These are phyloP conservation scores for Plagodis dolabraria DNA, from an alignment of 2,888 invertebrate species.

Conservation along the genomic window DNA sequence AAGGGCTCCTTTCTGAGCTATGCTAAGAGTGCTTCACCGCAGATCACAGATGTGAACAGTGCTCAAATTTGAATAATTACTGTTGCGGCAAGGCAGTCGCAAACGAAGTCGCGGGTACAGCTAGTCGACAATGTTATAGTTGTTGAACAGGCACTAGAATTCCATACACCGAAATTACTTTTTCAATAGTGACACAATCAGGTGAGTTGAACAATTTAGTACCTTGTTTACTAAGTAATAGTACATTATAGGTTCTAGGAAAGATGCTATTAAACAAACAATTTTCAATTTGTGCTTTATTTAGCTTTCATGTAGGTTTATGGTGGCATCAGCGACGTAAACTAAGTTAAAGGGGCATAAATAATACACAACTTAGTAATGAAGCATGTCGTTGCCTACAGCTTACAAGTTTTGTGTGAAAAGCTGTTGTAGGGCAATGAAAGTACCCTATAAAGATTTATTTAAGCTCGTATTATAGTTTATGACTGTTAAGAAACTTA, in stretches of 20 bases:
- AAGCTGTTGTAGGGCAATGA: constrained; percentile 52
- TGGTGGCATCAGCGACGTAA: constrained; percentile 52
- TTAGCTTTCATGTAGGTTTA: constrained; percentile 50
- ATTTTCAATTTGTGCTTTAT: constrained; percentile 38
- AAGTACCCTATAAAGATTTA: constrained; percentile 28
- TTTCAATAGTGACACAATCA: too few relatives aligned
- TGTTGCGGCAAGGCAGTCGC: too few relatives aligned
- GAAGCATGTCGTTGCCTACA: constrained; percentile 65
- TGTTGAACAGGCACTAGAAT: too few relatives aligned
- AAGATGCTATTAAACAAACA: constrained; percentile 31
- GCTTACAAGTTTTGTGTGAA: constrained; percentile 55
- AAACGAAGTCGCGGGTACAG: too few relatives aligned
- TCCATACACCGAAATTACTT: too few relatives aligned
- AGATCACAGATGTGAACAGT: too few relatives aligned
- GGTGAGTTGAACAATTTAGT: too few relatives aligned
- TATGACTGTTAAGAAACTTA: constrained; percentile 30
- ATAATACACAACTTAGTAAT: constrained; percentile 69
- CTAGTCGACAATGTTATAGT: too few relatives aligned
- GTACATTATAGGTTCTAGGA: constrained; percentile 29
- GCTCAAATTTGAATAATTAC: too few relatives aligned
- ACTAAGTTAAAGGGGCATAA: constrained; percentile 55
- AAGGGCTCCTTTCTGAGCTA: too few relatives aligned
- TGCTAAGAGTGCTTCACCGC: too few relatives aligned
- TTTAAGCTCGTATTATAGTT: constrained; percentile 12
- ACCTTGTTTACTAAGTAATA: too few relatives aligned